Percentiles rank a stretch among this genome's conserved stretches.
phyloP scores from a whole-genome alignment of 2,888 invertebrate genomes.

The Polyploca ridens region DNA sequence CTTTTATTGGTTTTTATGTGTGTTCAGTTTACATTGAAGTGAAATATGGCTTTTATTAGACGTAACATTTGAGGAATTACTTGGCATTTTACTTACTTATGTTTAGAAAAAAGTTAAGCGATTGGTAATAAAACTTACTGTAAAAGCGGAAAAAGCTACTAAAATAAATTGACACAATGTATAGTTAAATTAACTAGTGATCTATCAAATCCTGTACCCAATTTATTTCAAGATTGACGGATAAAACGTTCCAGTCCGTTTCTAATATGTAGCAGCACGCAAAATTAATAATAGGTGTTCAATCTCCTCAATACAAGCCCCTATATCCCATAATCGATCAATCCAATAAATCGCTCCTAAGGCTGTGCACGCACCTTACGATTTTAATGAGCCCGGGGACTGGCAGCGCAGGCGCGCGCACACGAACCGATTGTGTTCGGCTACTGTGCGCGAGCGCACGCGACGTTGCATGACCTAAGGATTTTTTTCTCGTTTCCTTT shows the following conservation, averaged over 20 bases:
- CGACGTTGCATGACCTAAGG: constrained; percentile 73
- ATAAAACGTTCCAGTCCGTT: background rate
- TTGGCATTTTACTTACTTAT: too few species aligned
- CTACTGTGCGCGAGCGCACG: constrained; percentile 67
- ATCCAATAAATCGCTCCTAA: constrained; percentile 29
- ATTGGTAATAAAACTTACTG: background rate
- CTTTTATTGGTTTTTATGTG: constrained; percentile 24
- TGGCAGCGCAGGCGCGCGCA: constrained; percentile 32
- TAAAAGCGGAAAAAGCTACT: background rate
- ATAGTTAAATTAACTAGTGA: background rate
- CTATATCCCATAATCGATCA: constrained; percentile 31
- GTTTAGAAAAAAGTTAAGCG: background rate
- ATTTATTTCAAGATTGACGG: background rate
- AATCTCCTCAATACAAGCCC: constrained; percentile 9
- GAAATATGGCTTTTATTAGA: background rate
- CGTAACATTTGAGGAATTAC: too few species aligned
- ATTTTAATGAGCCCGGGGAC: constrained; percentile 38
- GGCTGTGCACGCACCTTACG: constrained; percentile 34
- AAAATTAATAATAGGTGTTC: constrained; percentile 2
- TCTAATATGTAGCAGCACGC: background rate
- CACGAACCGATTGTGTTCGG: constrained; percentile 31
- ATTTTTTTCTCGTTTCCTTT: constrained; percentile 45
- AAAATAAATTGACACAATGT: background rate
- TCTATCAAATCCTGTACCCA: background rate
- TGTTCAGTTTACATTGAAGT: constrained; percentile 12